A percentile compares a stretch with the other conserved stretches of the same genome.
Conservation (phyloP, 2,888 invertebrate species). For the Drosophila nr. medialis region DNA sequence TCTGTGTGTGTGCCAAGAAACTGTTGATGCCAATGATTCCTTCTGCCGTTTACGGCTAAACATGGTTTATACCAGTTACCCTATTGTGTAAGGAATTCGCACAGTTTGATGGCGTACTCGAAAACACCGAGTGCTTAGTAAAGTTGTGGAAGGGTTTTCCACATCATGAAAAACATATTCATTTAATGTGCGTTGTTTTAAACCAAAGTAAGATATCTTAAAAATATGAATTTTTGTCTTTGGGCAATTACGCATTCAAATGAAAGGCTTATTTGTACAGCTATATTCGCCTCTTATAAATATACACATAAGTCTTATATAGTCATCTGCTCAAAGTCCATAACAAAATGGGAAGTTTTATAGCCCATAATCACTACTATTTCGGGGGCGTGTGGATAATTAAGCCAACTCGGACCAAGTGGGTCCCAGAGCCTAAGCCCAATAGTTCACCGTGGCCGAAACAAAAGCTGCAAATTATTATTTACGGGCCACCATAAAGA, state of each 20-base stretch:
- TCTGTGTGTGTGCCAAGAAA: slow-evolving; percentile 22
- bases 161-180: slow-evolving; percentile 6
- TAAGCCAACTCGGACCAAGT: slow-evolving; percentile 12
- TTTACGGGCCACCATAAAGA: slow-evolving; percentile 69
- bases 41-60: slow-evolving; percentile 37
- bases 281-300: background rate
- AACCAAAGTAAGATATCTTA: slow-evolving; percentile 1
- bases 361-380: slow-evolving; percentile 49
- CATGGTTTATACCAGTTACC: slow-evolving; percentile 23
- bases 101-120: slow-evolving; percentile 12
- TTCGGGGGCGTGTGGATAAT: slow-evolving; percentile 61
- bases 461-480: slow-evolving; percentile 63
- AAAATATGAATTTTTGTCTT: background rate
- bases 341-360: slow-evolving; percentile 36
- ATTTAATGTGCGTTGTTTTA: background rate
- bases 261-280: background rate
- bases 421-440: background rate
- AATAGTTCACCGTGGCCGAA: slow-evolving; percentile 29
- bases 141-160: slow-evolving; percentile 1
- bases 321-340: slow-evolving; percentile 34
- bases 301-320: background rate
- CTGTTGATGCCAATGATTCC: slow-evolving; percentile 39
- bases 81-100: slow-evolving; percentile 19
- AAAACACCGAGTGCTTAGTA: slow-evolving; percentile 5
- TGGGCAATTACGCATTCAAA: background rate